Percentiles rank a stretch among this genome's conserved stretches.
These are phyloP conservation scores for Guaruba guarouba DNA, from an alignment of 2,113 vertebrate species.

Conservation along the genomic window DNA sequence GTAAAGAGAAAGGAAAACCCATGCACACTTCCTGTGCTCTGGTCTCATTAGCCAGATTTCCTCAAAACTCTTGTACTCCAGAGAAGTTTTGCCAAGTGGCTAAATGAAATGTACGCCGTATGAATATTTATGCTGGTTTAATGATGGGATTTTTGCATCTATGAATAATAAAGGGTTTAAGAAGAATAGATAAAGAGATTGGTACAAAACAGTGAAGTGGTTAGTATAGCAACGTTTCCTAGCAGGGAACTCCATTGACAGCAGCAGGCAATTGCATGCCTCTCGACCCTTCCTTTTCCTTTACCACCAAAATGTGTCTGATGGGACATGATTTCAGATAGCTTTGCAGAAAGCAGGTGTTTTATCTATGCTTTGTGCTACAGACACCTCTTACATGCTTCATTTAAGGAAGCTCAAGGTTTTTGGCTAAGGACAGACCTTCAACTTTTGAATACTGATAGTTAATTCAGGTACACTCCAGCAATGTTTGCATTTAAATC, in stretches of 20 bases:
- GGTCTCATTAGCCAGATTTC: slow-evolving; percentile 71
- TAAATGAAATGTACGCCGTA: slow-evolving; percentile 71
- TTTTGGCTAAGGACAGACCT: background rate
- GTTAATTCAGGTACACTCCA: background rate
- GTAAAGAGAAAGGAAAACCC: slow-evolving; percentile 55
- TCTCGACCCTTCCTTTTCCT: background rate
- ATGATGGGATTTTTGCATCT: slow-evolving; percentile 71
- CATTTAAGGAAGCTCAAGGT: background rate
- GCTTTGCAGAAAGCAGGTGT: slow-evolving; percentile 9
- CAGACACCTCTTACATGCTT: background rate
- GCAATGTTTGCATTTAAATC: background rate
- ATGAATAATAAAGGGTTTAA: slow-evolving; percentile 79
- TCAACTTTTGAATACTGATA: background rate
- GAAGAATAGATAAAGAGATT: slow-evolving; percentile 73
- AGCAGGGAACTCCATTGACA: slow-evolving; percentile 41
- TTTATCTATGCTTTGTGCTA: slow-evolving; percentile 13
- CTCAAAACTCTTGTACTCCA: slow-evolving; percentile 64
- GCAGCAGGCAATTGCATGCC: background rate
- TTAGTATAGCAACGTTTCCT: slow-evolving; percentile 43
- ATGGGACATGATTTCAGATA: background rate
- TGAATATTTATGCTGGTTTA: slow-evolving; percentile 81
- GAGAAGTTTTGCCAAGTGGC: slow-evolving; percentile 73
- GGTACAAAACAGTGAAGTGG: slow-evolving; percentile 63
- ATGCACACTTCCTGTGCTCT: slow-evolving; percentile 47
- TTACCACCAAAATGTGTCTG: slow-evolving; percentile 14